Evolutionary conservation across 1,140 invertebrate genomes (phyloP), one percentile per base, ranked within the genome.

Genomic region (Medauroidea extradentata): DNA sequence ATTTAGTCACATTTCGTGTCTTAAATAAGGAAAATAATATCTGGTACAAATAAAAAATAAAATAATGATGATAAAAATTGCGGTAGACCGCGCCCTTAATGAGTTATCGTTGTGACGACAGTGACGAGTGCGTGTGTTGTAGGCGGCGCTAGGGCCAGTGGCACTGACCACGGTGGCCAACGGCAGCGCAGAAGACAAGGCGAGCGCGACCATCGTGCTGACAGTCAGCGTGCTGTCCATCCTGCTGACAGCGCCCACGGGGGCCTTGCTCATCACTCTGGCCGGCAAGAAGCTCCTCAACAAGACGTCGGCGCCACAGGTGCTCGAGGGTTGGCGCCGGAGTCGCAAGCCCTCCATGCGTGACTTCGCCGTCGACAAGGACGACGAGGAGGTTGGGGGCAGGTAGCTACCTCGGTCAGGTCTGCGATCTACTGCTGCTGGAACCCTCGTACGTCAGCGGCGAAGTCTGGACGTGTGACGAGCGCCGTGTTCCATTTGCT

Each of bases 181-280:
- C 9, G 63, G 71, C 4, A 73, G 63, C 2, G 69, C 71, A 9
- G 53, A 53, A 0, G 62, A 79, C 57, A 52, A 68, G 0, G 63
- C 73, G 23, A 82, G 81, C 65, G 85, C 82, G 0, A 76, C 84
- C 56, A 83, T 74, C 8, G 78, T 90, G 3, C 73, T 89, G 43
- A 88, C 84, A 25, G 74, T 90, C 13, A 89, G 86, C 69, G 88
- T 96, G 5, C 75, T 97, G 57, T 91, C 90, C 18, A 97, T 98
- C 52, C 77, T 97, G 1, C 73, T 96, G 44, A 96, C 94, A 0
- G 94, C 94, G 0, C 94, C 94, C 0, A 76, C 93, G 1, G 93
- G 94, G 0, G 92, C 93, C n/a, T 87, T 93, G 44, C 74, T 93
- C 14, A 95, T 96, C 58, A 86, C 88, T 0, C 66, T 94, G 1